These are phyloP conservation scores for Elephas maximus DNA, from an alignment of 2,113 vertebrate species.

Conservation along the genomic window DNA sequence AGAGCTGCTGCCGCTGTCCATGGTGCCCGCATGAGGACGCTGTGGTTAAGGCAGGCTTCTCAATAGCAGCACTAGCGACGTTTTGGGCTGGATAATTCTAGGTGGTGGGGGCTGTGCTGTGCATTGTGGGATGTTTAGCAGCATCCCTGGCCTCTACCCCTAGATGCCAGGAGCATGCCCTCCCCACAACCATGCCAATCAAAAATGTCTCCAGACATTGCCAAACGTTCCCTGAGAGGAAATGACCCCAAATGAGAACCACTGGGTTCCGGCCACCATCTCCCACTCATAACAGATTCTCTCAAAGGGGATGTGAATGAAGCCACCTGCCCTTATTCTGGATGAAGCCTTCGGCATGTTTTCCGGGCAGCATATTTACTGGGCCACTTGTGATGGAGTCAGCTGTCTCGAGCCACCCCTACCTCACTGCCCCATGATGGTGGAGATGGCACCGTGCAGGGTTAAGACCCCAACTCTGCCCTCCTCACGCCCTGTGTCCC, in stretches of 20 bases:
- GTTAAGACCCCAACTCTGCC: neutral
- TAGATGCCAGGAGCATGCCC: neutral
- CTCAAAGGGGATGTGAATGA: neutral
- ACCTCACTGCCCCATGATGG: neutral
- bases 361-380: neutral
- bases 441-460: neutral
- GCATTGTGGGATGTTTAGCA: too few relatives aligned
- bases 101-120: neutral
- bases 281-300: neutral
- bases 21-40: neutral
- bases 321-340: neutral
- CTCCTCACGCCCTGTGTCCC: accelerated
- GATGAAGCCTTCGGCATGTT: neutral
- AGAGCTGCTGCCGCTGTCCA: accelerated
- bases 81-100: neutral
- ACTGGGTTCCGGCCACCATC: neutral
- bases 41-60: neutral
- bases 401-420: neutral
- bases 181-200: neutral
- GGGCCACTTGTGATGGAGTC: neutral
- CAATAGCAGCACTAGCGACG: accelerated
- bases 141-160: neutral
- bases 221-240: neutral
- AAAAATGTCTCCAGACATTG: neutral
- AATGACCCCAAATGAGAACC: neutral